Percentiles rank a stretch among this genome's conserved stretches.
Evolutionary conservation across 2,113 vertebrate species (phyloP).

Genomic region (Connochaetes taurinus): DNA sequence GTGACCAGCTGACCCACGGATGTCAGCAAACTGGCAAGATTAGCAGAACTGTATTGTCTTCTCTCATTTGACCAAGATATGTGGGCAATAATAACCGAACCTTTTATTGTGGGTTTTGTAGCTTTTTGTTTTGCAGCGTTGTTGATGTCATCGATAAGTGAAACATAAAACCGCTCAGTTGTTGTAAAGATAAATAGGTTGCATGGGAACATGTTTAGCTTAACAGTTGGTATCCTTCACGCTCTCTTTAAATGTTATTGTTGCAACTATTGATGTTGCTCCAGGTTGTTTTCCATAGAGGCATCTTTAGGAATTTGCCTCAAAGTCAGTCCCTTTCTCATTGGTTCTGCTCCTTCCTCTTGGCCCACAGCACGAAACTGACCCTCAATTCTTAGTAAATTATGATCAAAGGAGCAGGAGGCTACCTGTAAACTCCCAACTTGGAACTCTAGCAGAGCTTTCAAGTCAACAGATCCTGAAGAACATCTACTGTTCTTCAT

Average conservation of each 20-base stretch:
- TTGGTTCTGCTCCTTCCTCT: background rate
- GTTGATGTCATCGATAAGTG: background rate
- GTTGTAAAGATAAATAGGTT: background rate
- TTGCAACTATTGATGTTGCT: background rate
- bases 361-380: background rate
- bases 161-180: background rate
- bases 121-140: background rate
- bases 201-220: background rate
- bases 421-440: background rate
- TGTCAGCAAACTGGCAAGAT: background rate
- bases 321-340: background rate
- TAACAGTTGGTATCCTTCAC: background rate
- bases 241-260: background rate
- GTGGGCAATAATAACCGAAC: background rate
- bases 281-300: background rate
- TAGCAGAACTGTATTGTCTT: no score
- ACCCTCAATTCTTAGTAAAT: background rate
- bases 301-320: background rate
- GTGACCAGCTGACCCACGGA: background rate
- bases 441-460: background rate
- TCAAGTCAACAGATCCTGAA: background rate
- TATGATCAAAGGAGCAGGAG: background rate
- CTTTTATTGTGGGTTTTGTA: background rate
- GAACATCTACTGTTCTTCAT: background rate
- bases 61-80: background rate